Evolutionary conservation across 2,888 invertebrate species (phyloP).

Genomic region (Tinea pellionella): DNA sequence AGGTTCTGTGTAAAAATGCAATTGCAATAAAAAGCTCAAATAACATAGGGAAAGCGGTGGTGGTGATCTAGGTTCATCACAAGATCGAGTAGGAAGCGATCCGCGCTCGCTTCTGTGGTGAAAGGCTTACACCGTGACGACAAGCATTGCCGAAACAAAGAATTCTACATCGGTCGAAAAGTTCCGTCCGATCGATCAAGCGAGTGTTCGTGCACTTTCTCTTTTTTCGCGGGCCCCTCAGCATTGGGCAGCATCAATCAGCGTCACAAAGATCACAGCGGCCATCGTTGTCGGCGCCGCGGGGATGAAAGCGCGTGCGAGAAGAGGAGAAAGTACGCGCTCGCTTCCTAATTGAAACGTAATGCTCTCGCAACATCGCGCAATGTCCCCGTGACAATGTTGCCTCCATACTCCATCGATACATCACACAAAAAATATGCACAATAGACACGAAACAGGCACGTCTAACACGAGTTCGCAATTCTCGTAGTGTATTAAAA

Average conservation of each 20-base stretch:
- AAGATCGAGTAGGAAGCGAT: conserved; percentile 12
- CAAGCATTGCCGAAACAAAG: conserved; percentile 33
- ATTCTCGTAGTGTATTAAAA: neutral
- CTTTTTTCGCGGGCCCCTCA: conserved; percentile 36
- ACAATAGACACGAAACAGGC: neutral
- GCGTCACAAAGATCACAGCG: conserved; percentile 14
- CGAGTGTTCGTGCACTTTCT: conserved; percentile 51
- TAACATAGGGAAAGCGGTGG: neutral
- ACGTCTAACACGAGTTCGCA: neutral
- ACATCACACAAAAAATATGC: neutral
- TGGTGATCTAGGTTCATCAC: neutral
- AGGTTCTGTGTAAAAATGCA: too few species aligned
- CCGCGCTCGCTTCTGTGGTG: conserved; percentile 21
- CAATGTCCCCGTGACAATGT: neutral
- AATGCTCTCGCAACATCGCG: conserved; percentile 6
- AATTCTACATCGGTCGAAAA: conserved; percentile 47
- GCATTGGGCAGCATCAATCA: conserved; percentile 24
- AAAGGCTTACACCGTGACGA: conserved; percentile 25
- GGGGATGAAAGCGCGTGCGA: conserved; percentile 15
- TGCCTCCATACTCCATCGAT: neutral
- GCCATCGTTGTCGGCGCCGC: conserved; percentile 10
- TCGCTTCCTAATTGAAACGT: conserved; percentile 19
- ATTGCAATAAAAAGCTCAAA: too few species aligned
- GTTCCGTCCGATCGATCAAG: conserved; percentile 33
- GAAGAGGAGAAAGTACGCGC: conserved; percentile 48